These are phyloP conservation scores for Nycticorax nycticorax DNA, from an alignment of 2,113 vertebrate genomes.

Conservation along the genomic window DNA sequence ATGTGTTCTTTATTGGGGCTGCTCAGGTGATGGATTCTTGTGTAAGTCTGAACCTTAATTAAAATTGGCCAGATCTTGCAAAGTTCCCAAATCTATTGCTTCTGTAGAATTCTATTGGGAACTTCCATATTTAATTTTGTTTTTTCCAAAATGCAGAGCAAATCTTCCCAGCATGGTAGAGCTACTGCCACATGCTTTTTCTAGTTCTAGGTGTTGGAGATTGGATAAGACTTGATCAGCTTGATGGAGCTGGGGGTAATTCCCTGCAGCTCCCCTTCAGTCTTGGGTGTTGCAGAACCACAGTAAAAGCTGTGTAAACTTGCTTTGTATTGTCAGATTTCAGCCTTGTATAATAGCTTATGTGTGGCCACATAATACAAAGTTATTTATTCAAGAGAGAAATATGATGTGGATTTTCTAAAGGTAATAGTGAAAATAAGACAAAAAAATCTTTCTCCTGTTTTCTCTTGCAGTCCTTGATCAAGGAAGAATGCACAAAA, in stretches of 20 bases:
- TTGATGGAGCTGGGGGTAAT: background rate
- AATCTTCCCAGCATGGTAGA: background rate
- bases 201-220: background rate
- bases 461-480: conserved; percentile 79
- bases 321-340: background rate
- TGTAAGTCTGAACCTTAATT: background rate
- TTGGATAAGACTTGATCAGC: background rate
- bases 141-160: background rate
- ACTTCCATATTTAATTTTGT: background rate
- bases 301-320: background rate
- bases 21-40: background rate
- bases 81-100: background rate
- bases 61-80: background rate
- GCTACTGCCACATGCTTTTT: background rate
- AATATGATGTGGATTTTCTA: background rate
- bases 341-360: background rate
- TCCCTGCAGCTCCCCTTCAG: background rate
- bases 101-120: background rate
- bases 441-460: background rate
- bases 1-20: background rate
- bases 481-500: conserved; percentile 76
- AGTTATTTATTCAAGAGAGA: background rate
- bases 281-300: background rate
- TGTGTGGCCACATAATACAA: background rate
- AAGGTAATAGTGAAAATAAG: background rate